These are phyloP conservation scores for Tor tambroides DNA, from an alignment of 2,113 vertebrate genomes.

Conservation along the genomic window DNA sequence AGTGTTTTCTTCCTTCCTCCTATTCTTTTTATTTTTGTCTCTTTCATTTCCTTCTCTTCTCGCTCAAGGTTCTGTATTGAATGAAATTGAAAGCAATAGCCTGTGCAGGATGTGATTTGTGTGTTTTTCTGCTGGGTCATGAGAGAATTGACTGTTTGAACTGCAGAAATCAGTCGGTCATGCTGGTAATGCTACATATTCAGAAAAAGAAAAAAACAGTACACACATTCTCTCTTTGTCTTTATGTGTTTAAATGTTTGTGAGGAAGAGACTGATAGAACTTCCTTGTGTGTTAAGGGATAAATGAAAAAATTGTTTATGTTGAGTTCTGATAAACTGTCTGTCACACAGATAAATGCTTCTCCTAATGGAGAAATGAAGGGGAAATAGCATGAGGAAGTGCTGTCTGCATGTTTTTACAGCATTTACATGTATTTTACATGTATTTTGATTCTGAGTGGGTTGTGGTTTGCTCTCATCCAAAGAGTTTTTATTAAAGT, in stretches of 20 bases:
- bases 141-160: not conserved
- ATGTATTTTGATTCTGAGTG: not conserved
- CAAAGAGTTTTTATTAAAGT: not conserved
- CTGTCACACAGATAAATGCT: not conserved
- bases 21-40: not conserved
- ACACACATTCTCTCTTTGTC: not conserved
- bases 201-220: not conserved
- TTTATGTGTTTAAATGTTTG: not conserved
- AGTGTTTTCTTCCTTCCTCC: not conserved
- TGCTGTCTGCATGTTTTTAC: not conserved
- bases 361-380: not conserved
- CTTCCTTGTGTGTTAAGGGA: too few species aligned
- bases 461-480: not conserved
- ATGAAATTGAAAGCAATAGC: constrained; percentile 16
- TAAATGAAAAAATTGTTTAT: too few species aligned
- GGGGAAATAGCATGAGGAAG: not conserved
- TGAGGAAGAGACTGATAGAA: not conserved
- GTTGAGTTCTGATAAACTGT: not conserved
- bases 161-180: not conserved
- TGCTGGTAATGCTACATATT: not conserved
- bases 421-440: not conserved
- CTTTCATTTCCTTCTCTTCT: not conserved
- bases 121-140: not conserved
- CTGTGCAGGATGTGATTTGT: not conserved
- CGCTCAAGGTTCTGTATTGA: not conserved